Evolutionary conservation across 2,888 invertebrate species (phyloP).

Genomic region (Conus canariensis): DNA sequence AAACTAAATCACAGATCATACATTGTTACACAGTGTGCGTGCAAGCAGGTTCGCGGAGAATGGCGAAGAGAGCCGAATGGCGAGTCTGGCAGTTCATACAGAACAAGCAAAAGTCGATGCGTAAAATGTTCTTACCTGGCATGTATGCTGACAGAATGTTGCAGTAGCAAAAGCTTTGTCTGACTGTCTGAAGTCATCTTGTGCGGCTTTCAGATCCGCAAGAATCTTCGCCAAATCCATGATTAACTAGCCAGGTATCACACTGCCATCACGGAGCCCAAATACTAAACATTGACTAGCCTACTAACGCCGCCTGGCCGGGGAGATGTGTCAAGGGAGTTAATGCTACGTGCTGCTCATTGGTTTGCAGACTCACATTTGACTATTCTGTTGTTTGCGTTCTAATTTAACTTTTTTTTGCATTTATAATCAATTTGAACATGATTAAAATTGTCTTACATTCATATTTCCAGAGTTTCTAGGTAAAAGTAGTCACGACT

Average conservation of each 20-base stretch:
- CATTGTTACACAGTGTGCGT: slow-evolving; percentile 54
- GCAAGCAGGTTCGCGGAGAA: slow-evolving; percentile 55
- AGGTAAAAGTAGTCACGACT: neutral
- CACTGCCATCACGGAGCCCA: neutral
- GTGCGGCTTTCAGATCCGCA: slow-evolving; percentile 65
- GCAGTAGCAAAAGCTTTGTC: slow-evolving; percentile 46
- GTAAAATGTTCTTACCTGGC: slow-evolving; percentile 46
- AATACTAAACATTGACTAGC: slow-evolving; percentile 46
- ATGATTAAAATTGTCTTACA: neutral
- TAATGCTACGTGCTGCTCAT: neutral
- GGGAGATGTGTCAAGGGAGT: slow-evolving; percentile 29
- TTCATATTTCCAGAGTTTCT: neutral
- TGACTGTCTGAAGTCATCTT: slow-evolving; percentile 58
- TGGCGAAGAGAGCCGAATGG: slow-evolving; percentile 45
- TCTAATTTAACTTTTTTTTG: no score
- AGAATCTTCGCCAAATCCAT: slow-evolving; percentile 68
- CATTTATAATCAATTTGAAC: no score
- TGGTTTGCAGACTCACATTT: neutral
- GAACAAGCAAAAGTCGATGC: neutral
- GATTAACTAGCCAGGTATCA: slow-evolving; percentile 21
- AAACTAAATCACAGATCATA: no score
- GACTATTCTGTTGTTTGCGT: neutral
- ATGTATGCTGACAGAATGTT: slow-evolving; percentile 46
- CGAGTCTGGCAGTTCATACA: neutral
- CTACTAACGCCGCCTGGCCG: slow-evolving; percentile 41